Conservation (phyloP, 1,140 invertebrate species). For the Chionoecetes opilio region DNA sequence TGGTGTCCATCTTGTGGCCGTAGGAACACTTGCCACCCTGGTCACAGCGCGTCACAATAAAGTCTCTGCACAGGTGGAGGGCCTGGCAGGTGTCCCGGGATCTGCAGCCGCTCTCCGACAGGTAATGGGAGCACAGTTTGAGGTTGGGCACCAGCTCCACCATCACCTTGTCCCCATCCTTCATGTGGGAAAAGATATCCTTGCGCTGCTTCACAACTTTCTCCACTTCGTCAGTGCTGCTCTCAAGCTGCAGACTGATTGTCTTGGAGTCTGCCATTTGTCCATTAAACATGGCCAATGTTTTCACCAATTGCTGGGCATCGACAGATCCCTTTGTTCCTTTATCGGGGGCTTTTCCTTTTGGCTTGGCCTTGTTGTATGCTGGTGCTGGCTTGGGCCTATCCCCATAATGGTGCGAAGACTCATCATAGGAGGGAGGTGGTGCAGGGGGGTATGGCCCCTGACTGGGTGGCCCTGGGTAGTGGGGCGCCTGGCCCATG, state of each 20-base stretch:
- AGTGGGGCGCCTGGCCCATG: neutral
- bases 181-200: conserved; percentile 62
- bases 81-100: neutral
- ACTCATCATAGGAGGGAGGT: neutral
- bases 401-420: neutral
- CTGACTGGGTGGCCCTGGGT: neutral
- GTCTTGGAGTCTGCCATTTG: conserved; percentile 42
- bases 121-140: conserved; percentile 45
- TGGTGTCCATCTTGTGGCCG: conserved; percentile 64
- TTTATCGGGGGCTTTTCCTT: neutral
- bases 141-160: conserved; percentile 68
- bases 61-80: conserved; percentile 64
- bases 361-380: neutral
- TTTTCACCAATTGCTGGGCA: conserved; percentile 50
- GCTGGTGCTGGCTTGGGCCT: too few relatives aligned
- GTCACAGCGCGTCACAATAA: conserved; percentile 4
- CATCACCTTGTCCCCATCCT: neutral
- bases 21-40: neutral
- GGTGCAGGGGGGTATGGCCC: neutral
- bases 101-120: conserved; percentile 36
- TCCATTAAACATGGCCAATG: conserved; percentile 47
- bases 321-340: neutral
- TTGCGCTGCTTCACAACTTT: conserved; percentile 6
- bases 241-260: conserved; percentile 33
- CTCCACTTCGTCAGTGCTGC: neutral